phyloP scores from a whole-genome alignment of 2,888 invertebrate species.

The Heteromyza rotundicornis region DNA sequence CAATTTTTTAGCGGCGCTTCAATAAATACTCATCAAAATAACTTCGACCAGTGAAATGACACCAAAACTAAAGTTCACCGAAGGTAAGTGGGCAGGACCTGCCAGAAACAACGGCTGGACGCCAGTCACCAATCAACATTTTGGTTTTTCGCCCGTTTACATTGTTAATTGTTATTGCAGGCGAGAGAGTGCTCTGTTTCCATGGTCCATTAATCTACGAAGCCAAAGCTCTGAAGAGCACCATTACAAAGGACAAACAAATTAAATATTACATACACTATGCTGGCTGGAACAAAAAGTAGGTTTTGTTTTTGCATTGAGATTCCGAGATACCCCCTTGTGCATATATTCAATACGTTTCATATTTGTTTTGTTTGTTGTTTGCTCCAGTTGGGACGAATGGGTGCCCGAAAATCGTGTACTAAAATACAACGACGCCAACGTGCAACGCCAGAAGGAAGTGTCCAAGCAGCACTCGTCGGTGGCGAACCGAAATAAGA shows the following conservation, averaged over 20 bases:
- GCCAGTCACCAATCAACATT: not conserved
- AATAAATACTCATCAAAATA: constrained; percentile 37
- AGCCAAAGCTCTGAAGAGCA: constrained; percentile 90
- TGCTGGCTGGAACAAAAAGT: constrained; percentile 99
- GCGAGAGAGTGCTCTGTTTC: constrained; percentile 91
- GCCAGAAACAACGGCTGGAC: too few species aligned
- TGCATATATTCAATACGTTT: constrained; percentile 19
- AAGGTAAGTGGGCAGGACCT: constrained; percentile 70
- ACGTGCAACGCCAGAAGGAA: constrained; percentile 86
- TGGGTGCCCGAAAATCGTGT: constrained; percentile 93
- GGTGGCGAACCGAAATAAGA: constrained; percentile 73
- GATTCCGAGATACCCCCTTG: too few species aligned
- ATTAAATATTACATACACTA: constrained; percentile 94
- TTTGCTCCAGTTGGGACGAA: constrained; percentile 77
- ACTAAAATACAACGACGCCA: constrained; percentile 87
- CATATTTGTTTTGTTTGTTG: constrained; percentile 10
- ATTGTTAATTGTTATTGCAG: constrained; percentile 63
- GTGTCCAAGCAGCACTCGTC: constrained; percentile 80
- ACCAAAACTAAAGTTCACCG: constrained; percentile 75
- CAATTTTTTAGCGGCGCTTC: constrained; percentile 3
- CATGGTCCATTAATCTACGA: constrained; percentile 96
- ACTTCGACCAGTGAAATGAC: constrained; percentile 62
- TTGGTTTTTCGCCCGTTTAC: constrained; percentile 2
- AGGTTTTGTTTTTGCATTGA: constrained; percentile 49
- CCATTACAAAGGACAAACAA: constrained; percentile 83